Percentiles rank a stretch among this genome's conserved stretches.
Evolutionary conservation across 2,888 invertebrate species (phyloP).

Genomic region (Ditylenchus weischeri): DNA sequence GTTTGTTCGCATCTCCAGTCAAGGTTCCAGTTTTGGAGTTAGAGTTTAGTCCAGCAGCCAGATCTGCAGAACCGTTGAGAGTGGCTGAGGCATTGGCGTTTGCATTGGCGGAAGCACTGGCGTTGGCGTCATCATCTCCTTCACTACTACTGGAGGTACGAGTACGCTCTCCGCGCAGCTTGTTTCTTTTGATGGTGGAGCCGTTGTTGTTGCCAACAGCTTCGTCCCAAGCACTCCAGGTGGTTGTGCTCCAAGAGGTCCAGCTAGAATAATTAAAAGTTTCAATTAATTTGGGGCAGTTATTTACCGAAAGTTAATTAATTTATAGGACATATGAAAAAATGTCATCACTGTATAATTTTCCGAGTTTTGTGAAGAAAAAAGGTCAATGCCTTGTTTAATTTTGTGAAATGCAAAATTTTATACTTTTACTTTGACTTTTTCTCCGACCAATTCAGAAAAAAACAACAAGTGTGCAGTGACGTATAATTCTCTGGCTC

Average conservation of each 20-base stretch:
- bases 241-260: conserved; percentile 36
- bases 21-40: background rate
- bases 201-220: conserved; percentile 7
- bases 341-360: too few relatives aligned
- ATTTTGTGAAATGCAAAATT: too few relatives aligned
- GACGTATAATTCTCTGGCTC: too few relatives aligned
- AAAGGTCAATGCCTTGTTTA: too few relatives aligned
- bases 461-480: too few relatives aligned
- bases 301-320: too few relatives aligned
- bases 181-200: background rate
- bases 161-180: background rate
- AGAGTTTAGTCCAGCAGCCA: background rate
- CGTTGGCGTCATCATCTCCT: background rate
- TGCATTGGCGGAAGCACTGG: conserved; percentile 12
- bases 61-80: conserved; percentile 1
- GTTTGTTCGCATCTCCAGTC: background rate
- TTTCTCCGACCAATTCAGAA: too few relatives aligned
- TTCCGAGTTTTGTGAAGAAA: too few relatives aligned
- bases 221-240: conserved; percentile 27
- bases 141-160: conserved; percentile 1
- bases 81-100: conserved; percentile 8
- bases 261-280: conserved; percentile 21
- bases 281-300: too few relatives aligned
- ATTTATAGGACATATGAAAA: too few relatives aligned
- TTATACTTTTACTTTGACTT: too few relatives aligned